These are phyloP conservation scores for Aphidius gifuensis DNA, from an alignment of 1,140 invertebrate species.

Conservation along the genomic window DNA sequence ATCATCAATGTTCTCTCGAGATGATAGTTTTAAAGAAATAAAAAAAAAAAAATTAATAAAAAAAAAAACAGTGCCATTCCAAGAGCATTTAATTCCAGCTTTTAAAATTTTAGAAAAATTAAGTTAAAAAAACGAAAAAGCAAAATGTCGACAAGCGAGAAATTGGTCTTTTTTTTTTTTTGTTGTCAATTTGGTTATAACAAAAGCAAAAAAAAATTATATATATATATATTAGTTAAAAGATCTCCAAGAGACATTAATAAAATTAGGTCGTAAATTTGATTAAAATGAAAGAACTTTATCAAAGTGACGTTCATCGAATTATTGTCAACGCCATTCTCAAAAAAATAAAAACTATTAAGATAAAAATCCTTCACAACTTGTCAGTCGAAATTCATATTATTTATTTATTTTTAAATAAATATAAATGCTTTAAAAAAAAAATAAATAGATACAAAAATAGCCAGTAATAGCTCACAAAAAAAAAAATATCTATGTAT, in stretches of 20 bases:
- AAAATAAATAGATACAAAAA: slow-evolving; percentile 15
- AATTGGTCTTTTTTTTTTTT: slow-evolving; percentile 9
- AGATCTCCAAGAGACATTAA: too few relatives aligned
- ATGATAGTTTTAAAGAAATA: slow-evolving; percentile 9
- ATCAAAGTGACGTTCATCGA: too few relatives aligned
- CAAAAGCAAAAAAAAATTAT: not conserved
- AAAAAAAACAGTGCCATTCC: slow-evolving; percentile 31
- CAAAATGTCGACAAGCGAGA: slow-evolving; percentile 5
- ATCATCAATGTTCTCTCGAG: slow-evolving; percentile 20
- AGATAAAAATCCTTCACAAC: too few relatives aligned
- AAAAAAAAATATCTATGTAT: not conserved
- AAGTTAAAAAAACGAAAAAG: slow-evolving; percentile 11
- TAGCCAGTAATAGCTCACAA: slow-evolving; percentile 3
- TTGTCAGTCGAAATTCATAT: too few relatives aligned
- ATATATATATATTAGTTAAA: not conserved
- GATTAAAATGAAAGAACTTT: too few relatives aligned
- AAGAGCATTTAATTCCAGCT: slow-evolving; percentile 27
- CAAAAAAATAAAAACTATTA: too few relatives aligned
- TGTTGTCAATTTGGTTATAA: not conserved
- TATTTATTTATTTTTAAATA: too few relatives aligned
- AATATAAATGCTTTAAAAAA: too few relatives aligned
- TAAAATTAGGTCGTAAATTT: too few relatives aligned
- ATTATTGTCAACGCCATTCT: too few relatives aligned
- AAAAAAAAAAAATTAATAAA: slow-evolving; percentile 28
- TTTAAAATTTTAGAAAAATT: not conserved